phyloP scores from a whole-genome alignment of 2,113 vertebrate species.

The Caranx melampygus region DNA sequence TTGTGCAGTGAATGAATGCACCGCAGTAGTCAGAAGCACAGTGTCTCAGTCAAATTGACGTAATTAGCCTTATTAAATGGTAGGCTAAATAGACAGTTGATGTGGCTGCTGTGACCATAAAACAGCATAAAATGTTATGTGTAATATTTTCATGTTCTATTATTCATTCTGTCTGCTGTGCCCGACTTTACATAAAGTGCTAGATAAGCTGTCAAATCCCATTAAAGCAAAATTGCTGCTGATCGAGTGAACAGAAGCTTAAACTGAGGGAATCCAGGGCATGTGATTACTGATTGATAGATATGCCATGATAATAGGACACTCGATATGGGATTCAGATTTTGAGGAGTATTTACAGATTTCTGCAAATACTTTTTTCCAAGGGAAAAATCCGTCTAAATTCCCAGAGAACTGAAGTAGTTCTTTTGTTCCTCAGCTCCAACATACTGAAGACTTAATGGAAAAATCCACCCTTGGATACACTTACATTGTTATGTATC shows the following conservation, averaged over 20 bases:
- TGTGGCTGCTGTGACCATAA: conserved; percentile 49
- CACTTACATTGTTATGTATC: conserved; percentile 33
- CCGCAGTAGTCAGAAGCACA: conserved; percentile 33
- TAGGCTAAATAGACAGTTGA: conserved; percentile 49
- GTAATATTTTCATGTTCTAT: conserved; percentile 59
- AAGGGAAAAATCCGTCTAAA: conserved; percentile 10
- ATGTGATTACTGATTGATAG: conserved; percentile 62
- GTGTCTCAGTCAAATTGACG: conserved; percentile 32
- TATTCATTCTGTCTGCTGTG: conserved; percentile 60
- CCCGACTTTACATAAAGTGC: conserved; percentile 57
- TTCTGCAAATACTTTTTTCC: conserved; percentile 22
- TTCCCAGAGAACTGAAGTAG: conserved; percentile 24
- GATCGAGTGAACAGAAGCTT: conserved; percentile 58
- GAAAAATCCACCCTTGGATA: conserved; percentile 60
- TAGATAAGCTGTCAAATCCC: conserved; percentile 72
- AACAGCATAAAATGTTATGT: conserved; percentile 54
- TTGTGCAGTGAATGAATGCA: conserved; percentile 34
- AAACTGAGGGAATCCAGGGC: conserved; percentile 53
- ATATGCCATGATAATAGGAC: conserved; percentile 49
- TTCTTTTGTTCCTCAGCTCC: conserved; percentile 46
- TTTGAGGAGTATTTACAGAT: conserved; percentile 36
- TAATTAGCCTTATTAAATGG: conserved; percentile 67
- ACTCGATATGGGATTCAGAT: conserved; percentile 45
- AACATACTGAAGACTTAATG: conserved; percentile 58
- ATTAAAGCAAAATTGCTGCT: conserved; percentile 58